Evolutionary conservation across 2,113 vertebrate species (phyloP).

Genomic region (Tympanuchus pallidicinctus): DNA sequence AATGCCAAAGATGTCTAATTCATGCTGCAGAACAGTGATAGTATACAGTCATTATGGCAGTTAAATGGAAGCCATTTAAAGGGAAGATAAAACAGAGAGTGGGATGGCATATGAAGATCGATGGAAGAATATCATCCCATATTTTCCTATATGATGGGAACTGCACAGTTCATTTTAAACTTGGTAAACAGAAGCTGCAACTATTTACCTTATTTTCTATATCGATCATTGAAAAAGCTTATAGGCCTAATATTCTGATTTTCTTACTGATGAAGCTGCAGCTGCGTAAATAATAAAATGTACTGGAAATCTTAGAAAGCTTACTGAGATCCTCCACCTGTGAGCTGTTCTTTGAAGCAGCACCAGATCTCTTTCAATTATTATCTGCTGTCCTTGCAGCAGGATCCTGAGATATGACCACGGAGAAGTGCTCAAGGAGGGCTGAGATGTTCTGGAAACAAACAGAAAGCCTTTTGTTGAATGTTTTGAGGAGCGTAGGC

Average conservation of each 20-base stretch:
- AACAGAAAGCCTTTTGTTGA: neutral
- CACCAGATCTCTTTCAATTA: neutral
- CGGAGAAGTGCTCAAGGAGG: rapidly evolving
- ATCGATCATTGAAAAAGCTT: neutral
- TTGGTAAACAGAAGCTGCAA: slow-evolving; percentile 7
- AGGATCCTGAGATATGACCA: neutral
- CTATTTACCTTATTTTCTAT: neutral
- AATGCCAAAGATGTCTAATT: slow-evolving; percentile 10
- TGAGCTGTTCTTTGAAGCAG: neutral
- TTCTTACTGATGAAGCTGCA: neutral
- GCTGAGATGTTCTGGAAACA: neutral
- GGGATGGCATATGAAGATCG: neutral
- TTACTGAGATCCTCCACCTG: neutral
- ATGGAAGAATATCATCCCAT: neutral
- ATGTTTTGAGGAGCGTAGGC: neutral
- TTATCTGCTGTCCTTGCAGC: neutral
- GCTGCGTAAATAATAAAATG: neutral
- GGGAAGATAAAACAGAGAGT: neutral
- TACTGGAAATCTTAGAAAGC: neutral
- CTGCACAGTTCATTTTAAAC: neutral
- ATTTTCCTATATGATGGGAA: neutral
- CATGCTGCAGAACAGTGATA: neutral
- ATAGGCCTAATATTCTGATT: neutral
- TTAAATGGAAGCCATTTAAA: neutral
- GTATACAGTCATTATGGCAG: neutral